phyloP scores from a whole-genome alignment of 2,113 vertebrate genomes.

The Podilymbus podiceps region DNA sequence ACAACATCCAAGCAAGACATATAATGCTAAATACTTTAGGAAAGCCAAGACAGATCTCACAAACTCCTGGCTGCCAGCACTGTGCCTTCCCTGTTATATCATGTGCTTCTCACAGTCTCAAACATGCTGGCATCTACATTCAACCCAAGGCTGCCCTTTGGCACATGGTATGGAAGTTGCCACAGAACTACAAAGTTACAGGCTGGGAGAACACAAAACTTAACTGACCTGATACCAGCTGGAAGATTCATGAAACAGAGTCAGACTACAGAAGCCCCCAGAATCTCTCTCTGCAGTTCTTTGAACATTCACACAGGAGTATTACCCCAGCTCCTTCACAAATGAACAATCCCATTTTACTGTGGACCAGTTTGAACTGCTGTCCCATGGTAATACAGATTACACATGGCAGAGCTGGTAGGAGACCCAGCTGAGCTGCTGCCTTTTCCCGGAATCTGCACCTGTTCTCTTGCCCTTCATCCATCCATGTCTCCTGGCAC shows the following conservation, averaged over 20 bases:
- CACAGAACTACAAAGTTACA: background rate
- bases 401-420: background rate
- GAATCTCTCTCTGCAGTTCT: background rate
- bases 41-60: background rate
- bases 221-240: background rate
- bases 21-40: background rate
- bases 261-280: background rate
- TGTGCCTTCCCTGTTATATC: background rate
- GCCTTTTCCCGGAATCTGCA: background rate
- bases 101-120: background rate
- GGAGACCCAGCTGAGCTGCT: background rate
- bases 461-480: background rate
- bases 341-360: background rate
- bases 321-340: background rate
- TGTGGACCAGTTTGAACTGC: background rate
- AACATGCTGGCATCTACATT: background rate
- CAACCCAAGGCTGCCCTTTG: background rate
- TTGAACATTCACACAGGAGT: background rate
- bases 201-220: background rate
- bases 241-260: background rate
- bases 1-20: background rate
- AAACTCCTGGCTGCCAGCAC: background rate
- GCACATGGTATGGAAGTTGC: background rate
- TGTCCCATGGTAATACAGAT: background rate
- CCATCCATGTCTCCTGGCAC: background rate